These are phyloP conservation scores for Temnothorax ravouxi DNA, from an alignment of 2,888 invertebrate genomes.

Conservation along the genomic window DNA sequence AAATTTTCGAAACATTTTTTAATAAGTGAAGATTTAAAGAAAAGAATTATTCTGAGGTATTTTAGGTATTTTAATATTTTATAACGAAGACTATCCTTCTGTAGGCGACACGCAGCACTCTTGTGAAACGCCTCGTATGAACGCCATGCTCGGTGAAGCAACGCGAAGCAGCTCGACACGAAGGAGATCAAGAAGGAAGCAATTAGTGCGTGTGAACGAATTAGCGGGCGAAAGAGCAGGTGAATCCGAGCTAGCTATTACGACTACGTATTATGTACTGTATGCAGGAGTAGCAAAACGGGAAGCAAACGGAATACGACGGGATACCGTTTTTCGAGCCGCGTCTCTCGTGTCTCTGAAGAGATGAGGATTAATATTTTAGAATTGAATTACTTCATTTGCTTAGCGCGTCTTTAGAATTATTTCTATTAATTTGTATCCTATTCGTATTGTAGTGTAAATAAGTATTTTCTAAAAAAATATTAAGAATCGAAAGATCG, in stretches of 20 bases:
- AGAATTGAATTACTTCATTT: neutral
- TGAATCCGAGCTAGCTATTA: conserved; percentile 40
- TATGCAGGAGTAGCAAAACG: conserved; percentile 1
- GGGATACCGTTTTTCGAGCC: conserved; percentile 23
- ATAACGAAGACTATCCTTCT: conserved; percentile 6
- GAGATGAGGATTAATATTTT: neutral
- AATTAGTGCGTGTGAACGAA: conserved; percentile 74
- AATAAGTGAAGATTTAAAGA: neutral
- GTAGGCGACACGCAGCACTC: conserved; percentile 19
- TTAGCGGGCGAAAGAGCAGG: conserved; percentile 62
- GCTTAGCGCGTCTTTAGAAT: neutral
- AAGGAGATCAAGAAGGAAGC: conserved; percentile 54
- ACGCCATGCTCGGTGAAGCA: conserved; percentile 47
- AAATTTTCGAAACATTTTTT: neutral
- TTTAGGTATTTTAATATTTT: conserved; percentile 9
- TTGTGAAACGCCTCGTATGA: conserved; percentile 30
- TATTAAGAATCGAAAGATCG: neutral
- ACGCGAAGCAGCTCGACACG: conserved; percentile 23
- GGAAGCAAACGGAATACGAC: conserved; percentile 41
- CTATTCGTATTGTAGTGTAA: neutral
- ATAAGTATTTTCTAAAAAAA: neutral
- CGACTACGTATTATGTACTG: conserved; percentile 26
- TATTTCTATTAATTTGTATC: neutral
- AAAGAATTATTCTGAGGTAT: neutral
- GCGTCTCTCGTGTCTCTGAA: neutral